phyloP scores from a whole-genome alignment of 2,113 vertebrate species.

The Indri indri region DNA sequence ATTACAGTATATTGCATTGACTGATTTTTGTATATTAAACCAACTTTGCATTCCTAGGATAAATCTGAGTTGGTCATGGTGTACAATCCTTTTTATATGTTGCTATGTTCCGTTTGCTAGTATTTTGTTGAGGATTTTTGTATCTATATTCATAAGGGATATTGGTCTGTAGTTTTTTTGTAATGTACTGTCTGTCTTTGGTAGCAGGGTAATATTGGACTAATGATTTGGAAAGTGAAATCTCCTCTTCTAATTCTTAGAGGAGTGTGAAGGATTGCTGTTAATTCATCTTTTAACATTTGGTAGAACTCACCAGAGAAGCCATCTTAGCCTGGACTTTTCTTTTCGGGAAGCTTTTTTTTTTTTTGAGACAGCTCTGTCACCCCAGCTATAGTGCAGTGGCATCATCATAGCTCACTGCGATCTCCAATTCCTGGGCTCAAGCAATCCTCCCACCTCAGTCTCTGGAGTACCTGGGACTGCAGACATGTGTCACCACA shows the following conservation, averaged over 20 bases:
- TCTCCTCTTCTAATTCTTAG: not conserved
- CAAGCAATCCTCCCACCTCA: not conserved
- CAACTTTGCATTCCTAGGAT: not conserved
- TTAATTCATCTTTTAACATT: not conserved
- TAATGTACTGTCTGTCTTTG: not conserved
- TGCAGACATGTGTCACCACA: not conserved
- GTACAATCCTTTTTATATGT: not conserved
- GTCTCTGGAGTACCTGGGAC: not conserved
- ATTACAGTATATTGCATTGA: not conserved
- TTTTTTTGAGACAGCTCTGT: not conserved
- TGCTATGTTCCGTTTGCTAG: not conserved
- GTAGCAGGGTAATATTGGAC: not conserved
- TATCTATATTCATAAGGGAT: not conserved
- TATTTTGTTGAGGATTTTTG: not conserved
- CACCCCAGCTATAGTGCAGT: no score
- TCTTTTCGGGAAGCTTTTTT: no score
- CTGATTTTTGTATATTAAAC: not conserved
- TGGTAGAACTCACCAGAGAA: not conserved
- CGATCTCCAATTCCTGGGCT: not conserved
- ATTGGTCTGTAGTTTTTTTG: not conserved
- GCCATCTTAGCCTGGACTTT: not conserved
- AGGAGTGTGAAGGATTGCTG: not conserved
- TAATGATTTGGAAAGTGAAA: not conserved
- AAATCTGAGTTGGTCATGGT: not conserved
- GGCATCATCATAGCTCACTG: no score